A percentile compares a stretch with the other conserved stretches of the same genome.
Evolutionary conservation across 1,140 invertebrate genomes (phyloP).

Genomic region (Lordiphosa clarofinis): DNA sequence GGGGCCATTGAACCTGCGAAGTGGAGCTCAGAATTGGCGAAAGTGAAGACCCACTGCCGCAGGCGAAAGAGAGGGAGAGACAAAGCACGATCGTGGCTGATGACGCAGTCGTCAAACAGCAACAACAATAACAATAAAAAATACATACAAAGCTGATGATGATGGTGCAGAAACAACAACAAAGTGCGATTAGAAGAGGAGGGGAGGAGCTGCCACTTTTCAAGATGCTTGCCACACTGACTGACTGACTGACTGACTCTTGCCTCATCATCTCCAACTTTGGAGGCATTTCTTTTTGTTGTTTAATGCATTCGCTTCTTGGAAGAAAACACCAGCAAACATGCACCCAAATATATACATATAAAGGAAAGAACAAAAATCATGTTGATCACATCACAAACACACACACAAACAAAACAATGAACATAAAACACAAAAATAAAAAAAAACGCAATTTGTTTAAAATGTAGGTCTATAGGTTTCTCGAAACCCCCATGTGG

Average conservation of each 20-base stretch:
- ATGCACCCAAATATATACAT: slow-evolving; percentile 43
- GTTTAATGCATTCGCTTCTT: slow-evolving; percentile 58
- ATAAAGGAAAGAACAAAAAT: slow-evolving; percentile 29
- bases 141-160: slow-evolving; percentile 57
- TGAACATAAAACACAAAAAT: slow-evolving; percentile 17
- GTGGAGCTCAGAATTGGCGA: slow-evolving; percentile 75
- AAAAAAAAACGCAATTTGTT: slow-evolving; percentile 69
- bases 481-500: slow-evolving; percentile 69
- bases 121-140: slow-evolving; percentile 46
- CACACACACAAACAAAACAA: slow-evolving; percentile 3
- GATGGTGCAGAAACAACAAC: slow-evolving; percentile 67
- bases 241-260: slow-evolving; percentile 40
- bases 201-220: slow-evolving; percentile 2
- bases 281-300: slow-evolving; percentile 47
- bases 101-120: slow-evolving; percentile 63
- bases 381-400: slow-evolving; percentile 63
- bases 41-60: slow-evolving; percentile 76
- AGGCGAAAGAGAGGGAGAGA: slow-evolving; percentile 18
- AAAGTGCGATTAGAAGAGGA: slow-evolving; percentile 60
- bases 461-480: slow-evolving; percentile 79
- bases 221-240: slow-evolving; percentile 30
- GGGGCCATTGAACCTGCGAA: slow-evolving; percentile 69
- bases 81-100: slow-evolving; percentile 40
- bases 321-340: slow-evolving; percentile 52
- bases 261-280: slow-evolving; percentile 31